Evolutionary conservation across 2,113 vertebrate genomes (phyloP).

Genomic region (Ammospiza caudacuta): DNA sequence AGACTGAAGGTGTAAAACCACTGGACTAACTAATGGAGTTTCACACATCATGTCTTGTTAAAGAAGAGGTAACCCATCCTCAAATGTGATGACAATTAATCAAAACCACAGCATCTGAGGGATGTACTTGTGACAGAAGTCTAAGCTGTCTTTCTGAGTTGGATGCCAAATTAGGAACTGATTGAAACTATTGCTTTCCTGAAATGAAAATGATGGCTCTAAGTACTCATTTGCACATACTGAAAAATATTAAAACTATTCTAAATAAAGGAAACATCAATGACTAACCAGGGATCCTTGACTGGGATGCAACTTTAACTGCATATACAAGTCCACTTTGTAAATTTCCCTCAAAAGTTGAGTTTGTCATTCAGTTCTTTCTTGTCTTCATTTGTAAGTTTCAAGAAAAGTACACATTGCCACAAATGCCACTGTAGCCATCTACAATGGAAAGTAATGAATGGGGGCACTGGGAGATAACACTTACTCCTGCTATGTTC

Average conservation of each 20-base stretch:
- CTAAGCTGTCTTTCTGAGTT: background rate
- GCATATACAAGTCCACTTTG: background rate
- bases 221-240: background rate
- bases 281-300: background rate
- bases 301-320: background rate
- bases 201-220: background rate
- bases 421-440: background rate
- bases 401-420: background rate
- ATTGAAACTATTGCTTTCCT: background rate
- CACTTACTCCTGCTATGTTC: background rate
- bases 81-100: slow-evolving; percentile 39
- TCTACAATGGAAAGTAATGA: background rate
- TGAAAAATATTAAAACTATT: background rate
- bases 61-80: slow-evolving; percentile 50
- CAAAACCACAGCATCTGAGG: background rate
- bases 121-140: background rate
- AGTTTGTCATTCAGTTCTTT: background rate
- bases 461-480: background rate
- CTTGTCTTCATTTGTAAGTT: background rate
- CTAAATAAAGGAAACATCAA: background rate
- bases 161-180: background rate
- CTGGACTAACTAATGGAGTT: slow-evolving; percentile 63
- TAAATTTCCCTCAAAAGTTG: background rate
- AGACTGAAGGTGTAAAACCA: slow-evolving; percentile 57
- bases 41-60: slow-evolving; percentile 57